Conservation (phyloP, 1,140 invertebrate genomes). For the Anastrepha obliqua region DNA sequence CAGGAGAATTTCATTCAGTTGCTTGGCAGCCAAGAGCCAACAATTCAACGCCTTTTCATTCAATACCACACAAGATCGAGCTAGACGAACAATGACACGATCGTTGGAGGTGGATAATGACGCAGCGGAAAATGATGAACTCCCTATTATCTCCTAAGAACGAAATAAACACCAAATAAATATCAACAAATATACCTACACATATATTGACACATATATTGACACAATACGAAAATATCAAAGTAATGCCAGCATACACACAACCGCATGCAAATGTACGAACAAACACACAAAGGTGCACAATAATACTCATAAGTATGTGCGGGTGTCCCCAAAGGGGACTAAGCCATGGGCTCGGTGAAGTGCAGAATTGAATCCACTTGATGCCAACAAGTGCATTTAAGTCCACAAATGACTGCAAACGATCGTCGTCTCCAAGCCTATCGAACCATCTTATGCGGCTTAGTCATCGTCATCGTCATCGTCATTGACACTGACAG, state of each 20-base stretch:
- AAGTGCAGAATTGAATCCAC: slow-evolving; percentile 64
- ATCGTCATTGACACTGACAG: neutral
- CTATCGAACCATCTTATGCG: neutral
- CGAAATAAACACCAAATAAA: slow-evolving; percentile 50
- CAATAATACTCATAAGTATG: neutral
- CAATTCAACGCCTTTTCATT: slow-evolving; percentile 35
- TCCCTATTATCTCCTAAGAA: slow-evolving; percentile 38
- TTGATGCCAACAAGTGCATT: slow-evolving; percentile 73
- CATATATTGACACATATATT: too few relatives aligned
- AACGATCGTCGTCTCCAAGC: slow-evolving; percentile 62
- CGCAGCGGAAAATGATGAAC: slow-evolving; percentile 14
- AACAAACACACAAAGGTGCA: neutral
- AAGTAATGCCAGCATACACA: neutral
- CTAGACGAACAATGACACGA: slow-evolving; percentile 21
- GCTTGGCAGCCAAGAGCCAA: slow-evolving; percentile 6
- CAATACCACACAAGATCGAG: slow-evolving; percentile 43
- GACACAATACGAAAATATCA: neutral
- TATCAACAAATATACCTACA: slow-evolving; percentile 1
- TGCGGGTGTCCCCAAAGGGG: slow-evolving; percentile 36
- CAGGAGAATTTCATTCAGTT: slow-evolving; percentile 19
- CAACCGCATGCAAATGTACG: too few relatives aligned
- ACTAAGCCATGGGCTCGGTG: slow-evolving; percentile 7
- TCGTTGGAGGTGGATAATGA: slow-evolving; percentile 48
- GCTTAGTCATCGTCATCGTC: slow-evolving; percentile 24
- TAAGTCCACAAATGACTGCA: slow-evolving; percentile 73